These are phyloP conservation scores for Keiferia lycopersicella DNA, from an alignment of 2,888 invertebrate species.

Conservation along the genomic window DNA sequence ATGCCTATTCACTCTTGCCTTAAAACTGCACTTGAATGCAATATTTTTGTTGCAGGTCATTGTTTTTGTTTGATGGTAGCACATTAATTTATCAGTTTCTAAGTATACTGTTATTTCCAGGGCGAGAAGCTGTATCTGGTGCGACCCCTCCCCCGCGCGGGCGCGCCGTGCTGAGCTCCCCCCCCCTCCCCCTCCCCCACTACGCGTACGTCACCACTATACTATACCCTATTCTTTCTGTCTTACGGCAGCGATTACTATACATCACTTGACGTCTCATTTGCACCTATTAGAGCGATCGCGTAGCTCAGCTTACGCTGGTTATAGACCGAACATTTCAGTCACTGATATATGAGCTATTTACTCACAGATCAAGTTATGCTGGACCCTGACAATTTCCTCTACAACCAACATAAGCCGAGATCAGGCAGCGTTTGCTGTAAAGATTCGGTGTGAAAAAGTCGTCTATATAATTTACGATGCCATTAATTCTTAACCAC, in stretches of 20 bases:
- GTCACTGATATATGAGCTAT: too few species aligned
- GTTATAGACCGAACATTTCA: too few species aligned
- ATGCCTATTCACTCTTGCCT: too few species aligned
- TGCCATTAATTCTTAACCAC: background rate
- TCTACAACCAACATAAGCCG: too few species aligned
- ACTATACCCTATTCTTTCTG: background rate
- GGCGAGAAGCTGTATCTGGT: constrained; percentile 99
- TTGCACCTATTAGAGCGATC: background rate
- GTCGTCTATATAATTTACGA: background rate
- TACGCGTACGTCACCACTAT: background rate
- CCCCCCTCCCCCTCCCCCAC: constrained; percentile 25
- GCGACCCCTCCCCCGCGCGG: constrained; percentile 88
- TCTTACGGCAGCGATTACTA: background rate
- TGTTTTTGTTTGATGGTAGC: too few species aligned
- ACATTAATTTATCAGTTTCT: too few species aligned
- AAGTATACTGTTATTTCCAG: constrained; percentile 23
- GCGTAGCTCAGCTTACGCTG: too few species aligned
- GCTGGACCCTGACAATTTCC: too few species aligned
- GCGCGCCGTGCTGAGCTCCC: constrained; percentile 48
- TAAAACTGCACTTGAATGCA: too few species aligned
- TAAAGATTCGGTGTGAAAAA: background rate
- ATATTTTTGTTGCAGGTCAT: too few species aligned
- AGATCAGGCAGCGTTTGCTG: too few species aligned
- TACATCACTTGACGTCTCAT: constrained; percentile 12
- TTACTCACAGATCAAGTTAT: too few species aligned